Percentiles rank a stretch among this genome's conserved stretches.
These are phyloP conservation scores for Rissa tridactyla DNA, from an alignment of 2,113 vertebrate genomes.

Conservation along the genomic window DNA sequence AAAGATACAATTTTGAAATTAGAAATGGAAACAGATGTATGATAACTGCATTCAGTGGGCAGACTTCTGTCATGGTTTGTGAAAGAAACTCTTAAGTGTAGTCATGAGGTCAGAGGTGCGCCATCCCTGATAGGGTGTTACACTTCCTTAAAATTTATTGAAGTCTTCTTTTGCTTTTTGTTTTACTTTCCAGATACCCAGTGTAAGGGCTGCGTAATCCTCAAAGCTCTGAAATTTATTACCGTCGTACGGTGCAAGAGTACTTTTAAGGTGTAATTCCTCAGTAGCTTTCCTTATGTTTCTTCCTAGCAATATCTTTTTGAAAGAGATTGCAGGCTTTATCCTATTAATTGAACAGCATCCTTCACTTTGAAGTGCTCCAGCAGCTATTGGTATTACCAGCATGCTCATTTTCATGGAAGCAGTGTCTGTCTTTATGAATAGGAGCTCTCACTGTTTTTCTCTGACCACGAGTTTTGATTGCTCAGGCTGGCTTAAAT, in stretches of 20 bases:
- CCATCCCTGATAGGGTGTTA: neutral
- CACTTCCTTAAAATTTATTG: neutral
- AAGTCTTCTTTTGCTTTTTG: neutral
- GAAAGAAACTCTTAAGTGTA: neutral
- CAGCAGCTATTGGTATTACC: neutral
- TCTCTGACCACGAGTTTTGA: neutral
- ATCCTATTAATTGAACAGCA: neutral
- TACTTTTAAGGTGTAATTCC: neutral
- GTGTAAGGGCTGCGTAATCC: neutral
- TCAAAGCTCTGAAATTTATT: neutral
- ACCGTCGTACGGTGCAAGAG: neutral
- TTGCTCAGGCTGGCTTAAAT: neutral
- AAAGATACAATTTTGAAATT: neutral
- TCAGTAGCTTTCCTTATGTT: neutral
- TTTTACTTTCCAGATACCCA: neutral
- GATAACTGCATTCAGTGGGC: neutral
- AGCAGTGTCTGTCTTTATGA: neutral
- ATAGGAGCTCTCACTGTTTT: neutral
- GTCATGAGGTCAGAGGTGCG: neutral
- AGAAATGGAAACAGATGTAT: neutral
- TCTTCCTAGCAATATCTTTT: neutral
- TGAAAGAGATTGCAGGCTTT: neutral
- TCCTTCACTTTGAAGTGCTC: neutral
- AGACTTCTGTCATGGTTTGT: neutral
- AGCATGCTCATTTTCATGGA: neutral